Conservation (phyloP, 2,888 invertebrate genomes). For the Brenthis ino region DNA sequence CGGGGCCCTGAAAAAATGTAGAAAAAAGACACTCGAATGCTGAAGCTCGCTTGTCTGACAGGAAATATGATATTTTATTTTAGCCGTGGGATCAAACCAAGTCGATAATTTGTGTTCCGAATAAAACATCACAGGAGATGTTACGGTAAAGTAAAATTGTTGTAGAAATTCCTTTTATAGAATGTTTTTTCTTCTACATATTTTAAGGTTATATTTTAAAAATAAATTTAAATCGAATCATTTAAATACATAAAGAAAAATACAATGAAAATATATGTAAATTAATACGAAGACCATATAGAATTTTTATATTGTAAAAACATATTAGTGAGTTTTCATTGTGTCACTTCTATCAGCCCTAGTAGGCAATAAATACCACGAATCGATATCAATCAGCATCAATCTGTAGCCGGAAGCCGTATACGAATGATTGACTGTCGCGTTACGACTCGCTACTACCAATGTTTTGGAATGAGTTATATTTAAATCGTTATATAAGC, state of each 20-base stretch:
- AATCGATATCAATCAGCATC: constrained; percentile 73
- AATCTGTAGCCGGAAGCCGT: constrained; percentile 77
- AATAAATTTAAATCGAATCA: too few relatives aligned
- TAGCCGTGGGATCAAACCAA: constrained; percentile 81
- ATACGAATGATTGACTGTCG: constrained; percentile 60
- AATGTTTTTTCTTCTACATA: too few relatives aligned
- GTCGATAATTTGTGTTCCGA: constrained; percentile 79
- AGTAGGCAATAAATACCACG: constrained; percentile 45
- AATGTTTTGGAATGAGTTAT: constrained; percentile 11
- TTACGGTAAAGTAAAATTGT: constrained; percentile 72
- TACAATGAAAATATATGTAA: too few relatives aligned
- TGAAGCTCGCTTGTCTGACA: constrained; percentile 76
- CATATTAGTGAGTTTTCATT: neutral
- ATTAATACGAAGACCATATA: too few relatives aligned
- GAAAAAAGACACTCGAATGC: constrained; percentile 73
- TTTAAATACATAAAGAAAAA: too few relatives aligned
- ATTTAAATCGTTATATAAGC: neutral
- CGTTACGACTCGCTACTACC: constrained; percentile 36
- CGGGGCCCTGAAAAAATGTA: constrained; percentile 62
- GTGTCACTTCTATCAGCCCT: neutral
- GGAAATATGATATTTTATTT: constrained; percentile 83
- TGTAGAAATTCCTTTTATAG: constrained; percentile 53
- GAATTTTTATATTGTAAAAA: too few relatives aligned
- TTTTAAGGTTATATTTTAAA: too few relatives aligned
- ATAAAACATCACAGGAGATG: constrained; percentile 66